These are phyloP conservation scores for Montipora capricornis DNA, from an alignment of 64 coral and sea anemone genomes.

Conservation along the genomic window DNA sequence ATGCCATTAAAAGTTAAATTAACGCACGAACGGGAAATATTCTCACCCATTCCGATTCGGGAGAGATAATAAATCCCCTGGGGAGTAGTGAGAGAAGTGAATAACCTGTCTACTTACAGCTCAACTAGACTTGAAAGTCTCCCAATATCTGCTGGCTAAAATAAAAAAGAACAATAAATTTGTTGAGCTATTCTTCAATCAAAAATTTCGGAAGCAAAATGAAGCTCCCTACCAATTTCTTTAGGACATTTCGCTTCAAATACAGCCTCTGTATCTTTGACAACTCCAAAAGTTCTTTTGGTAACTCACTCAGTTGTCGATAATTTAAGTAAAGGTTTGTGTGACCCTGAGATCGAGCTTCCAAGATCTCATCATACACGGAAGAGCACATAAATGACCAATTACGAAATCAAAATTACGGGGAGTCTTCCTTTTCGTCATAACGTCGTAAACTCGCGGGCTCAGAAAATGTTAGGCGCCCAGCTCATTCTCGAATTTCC, in stretches of 20 bases:
- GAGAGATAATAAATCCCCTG: no score
- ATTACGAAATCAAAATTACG: not conserved
- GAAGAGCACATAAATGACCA: not conserved
- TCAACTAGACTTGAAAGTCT: slow-evolving; percentile 56
- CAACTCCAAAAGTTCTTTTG: slow-evolving; percentile 60
- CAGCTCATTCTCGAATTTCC: no score
- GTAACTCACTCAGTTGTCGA: slow-evolving; percentile 82
- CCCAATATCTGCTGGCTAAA: slow-evolving; percentile 64
- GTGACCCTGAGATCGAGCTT: slow-evolving; percentile 59
- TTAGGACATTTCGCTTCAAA: slow-evolving; percentile 86
- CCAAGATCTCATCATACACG: slow-evolving; percentile 46
- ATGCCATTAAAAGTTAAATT: no score
- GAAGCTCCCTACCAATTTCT: slow-evolving; percentile 59
- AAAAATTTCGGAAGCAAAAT: not conserved
- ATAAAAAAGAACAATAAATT: not conserved
- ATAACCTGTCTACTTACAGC: not conserved
- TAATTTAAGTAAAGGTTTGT: slow-evolving; percentile 89
- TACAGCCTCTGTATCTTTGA: slow-evolving; percentile 75
- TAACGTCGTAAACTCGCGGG: slow-evolving; percentile 8
- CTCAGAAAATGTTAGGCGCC: not conserved
- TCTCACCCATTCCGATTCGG: no score
- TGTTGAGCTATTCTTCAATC: no score
- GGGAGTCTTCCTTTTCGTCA: not conserved
- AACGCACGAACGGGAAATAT: no score
- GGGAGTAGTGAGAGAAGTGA: not conserved